A percentile compares a stretch with the other conserved stretches of the same genome.
phyloP scores from a whole-genome alignment of 2,888 invertebrate species.

The Glyphotaelius pellucidus region DNA sequence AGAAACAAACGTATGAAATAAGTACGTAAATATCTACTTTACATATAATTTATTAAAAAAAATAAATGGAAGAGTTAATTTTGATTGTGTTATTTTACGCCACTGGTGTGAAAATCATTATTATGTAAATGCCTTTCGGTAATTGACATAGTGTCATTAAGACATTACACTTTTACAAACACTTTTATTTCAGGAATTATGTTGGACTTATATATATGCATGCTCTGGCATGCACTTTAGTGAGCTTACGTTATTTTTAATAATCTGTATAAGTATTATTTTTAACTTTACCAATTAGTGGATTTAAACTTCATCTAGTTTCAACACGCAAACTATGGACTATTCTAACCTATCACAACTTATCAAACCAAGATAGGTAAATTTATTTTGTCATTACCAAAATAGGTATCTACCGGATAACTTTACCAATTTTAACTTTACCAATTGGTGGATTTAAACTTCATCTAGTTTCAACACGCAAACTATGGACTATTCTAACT shows the following conservation, averaged over 20 bases:
- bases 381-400: no score
- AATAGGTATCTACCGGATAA: no score
- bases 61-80: neutral
- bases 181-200: neutral
- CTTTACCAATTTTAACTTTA: no score
- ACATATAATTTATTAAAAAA: neutral
- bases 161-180: neutral
- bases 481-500: no score
- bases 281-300: neutral
- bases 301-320: no score
- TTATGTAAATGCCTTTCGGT: neutral
- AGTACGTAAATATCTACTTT: no score
- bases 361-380: no score
- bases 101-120: neutral
- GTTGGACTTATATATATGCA: neutral
- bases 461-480: no score
- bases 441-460: no score
- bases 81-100: neutral
- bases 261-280: neutral
- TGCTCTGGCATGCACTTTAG: neutral
- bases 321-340: no score
- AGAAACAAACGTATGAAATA: no score
- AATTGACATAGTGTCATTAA: neutral
- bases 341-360: no score
- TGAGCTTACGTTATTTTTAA: neutral